These are phyloP conservation scores for Diorhabda carinulata DNA, from an alignment of 1,140 invertebrate genomes.

Conservation along the genomic window DNA sequence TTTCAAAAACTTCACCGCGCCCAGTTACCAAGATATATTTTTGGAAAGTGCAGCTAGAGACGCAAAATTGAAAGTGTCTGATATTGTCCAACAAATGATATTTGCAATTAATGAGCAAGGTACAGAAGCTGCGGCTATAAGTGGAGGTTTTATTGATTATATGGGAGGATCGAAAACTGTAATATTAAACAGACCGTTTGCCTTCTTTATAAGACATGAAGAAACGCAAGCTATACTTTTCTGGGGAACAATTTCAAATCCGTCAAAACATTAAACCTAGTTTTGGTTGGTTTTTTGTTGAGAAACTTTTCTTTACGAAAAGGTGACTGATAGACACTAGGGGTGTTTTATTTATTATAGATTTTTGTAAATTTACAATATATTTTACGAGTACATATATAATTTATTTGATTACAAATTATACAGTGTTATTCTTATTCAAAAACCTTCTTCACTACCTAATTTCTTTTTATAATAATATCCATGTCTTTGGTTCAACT, in stretches of 20 bases:
- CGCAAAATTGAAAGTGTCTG: constrained; percentile 26
- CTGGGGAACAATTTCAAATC: constrained; percentile 52
- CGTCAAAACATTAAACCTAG: constrained; percentile 12
- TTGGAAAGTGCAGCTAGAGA: constrained; percentile 24
- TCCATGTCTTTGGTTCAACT: no score
- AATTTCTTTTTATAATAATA: no score
- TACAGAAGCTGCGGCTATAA: constrained; percentile 65
- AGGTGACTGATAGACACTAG: not conserved
- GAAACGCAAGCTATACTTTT: constrained; percentile 59
- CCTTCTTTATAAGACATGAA: constrained; percentile 66
- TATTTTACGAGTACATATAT: no score
- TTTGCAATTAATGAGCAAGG: constrained; percentile 65
- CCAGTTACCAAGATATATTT: constrained; percentile 19
- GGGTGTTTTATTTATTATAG: not conserved
- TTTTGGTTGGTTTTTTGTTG: not conserved
- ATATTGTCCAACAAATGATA: constrained; percentile 37
- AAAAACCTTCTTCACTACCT: no score
- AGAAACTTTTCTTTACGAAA: constrained; percentile 1
- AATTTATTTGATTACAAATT: no score
- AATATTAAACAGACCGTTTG: constrained; percentile 63
- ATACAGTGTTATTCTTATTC: no score
- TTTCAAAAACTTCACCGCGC: constrained; percentile 28
- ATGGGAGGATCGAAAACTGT: constrained; percentile 32
- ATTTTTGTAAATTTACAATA: not conserved
- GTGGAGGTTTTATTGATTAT: constrained; percentile 53